These are phyloP conservation scores for Ammospiza nelsoni DNA, from an alignment of 2,113 vertebrate genomes.

Conservation along the genomic window DNA sequence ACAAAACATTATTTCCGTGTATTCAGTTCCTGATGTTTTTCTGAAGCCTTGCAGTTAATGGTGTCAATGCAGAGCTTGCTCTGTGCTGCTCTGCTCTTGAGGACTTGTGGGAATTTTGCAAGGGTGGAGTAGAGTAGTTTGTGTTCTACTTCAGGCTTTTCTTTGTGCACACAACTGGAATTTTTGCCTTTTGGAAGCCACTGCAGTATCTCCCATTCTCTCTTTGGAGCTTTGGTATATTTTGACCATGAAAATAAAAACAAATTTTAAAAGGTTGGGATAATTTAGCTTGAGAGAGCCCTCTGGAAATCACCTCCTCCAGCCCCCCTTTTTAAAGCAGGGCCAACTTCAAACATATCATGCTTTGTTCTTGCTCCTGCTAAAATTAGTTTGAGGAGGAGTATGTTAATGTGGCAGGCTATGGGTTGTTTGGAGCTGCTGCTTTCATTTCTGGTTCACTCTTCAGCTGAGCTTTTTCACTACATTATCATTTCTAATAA, in stretches of 20 bases:
- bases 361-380: slow-evolving; percentile 42
- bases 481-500: neutral
- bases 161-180: neutral
- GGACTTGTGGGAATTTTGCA: neutral
- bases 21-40: neutral
- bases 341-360: neutral
- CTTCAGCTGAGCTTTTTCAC: neutral
- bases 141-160: neutral
- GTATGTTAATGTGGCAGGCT: slow-evolving; percentile 44
- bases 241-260: neutral
- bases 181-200: neutral
- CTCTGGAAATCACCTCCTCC: slow-evolving; percentile 7
- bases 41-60: neutral
- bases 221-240: neutral
- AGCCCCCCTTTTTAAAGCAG: neutral
- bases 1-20: neutral
- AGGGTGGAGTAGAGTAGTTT: neutral
- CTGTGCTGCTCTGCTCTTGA: neutral
- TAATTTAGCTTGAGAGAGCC: neutral
- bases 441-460: slow-evolving; percentile 40
- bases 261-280: fast-evolving
- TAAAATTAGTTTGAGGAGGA: slow-evolving; percentile 63
- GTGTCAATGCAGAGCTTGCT: neutral
- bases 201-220: neutral
- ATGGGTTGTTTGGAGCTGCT: neutral